These are phyloP conservation scores for Myrmecobius fasciatus DNA, from an alignment of 2,113 vertebrate species.

Conservation along the genomic window DNA sequence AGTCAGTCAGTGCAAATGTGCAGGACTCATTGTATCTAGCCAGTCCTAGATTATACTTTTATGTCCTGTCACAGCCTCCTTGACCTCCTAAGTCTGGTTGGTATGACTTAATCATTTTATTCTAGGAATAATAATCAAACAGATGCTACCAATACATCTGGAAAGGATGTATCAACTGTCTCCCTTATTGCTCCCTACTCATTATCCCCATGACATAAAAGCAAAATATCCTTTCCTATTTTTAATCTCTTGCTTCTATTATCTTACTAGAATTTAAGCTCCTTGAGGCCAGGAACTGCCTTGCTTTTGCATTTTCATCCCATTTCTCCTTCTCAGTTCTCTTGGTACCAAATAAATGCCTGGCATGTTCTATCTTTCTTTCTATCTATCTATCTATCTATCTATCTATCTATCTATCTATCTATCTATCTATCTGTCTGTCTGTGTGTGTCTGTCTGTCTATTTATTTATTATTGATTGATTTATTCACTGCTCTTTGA, in stretches of 20 bases:
- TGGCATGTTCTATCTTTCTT: background rate
- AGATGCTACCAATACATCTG: background rate
- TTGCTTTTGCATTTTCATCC: background rate
- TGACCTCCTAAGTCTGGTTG: background rate
- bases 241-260: background rate
- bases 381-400: no score
- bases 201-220: background rate
- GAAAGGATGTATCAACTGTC: background rate
- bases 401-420: no score
- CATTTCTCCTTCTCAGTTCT: background rate
- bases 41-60: background rate
- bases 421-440: no score
- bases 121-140: background rate
- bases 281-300: background rate
- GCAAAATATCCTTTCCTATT: background rate
- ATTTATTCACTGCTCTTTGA: background rate
- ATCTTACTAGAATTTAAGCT: background rate
- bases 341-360: background rate
- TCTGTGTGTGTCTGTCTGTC: no score
- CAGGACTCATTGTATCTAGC: background rate
- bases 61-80: background rate
- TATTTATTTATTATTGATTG: background rate
- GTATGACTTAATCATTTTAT: background rate
- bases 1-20: background rate
- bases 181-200: background rate